phyloP scores from a whole-genome alignment of 2,113 vertebrate genomes.

The Megalops atlanticus region DNA sequence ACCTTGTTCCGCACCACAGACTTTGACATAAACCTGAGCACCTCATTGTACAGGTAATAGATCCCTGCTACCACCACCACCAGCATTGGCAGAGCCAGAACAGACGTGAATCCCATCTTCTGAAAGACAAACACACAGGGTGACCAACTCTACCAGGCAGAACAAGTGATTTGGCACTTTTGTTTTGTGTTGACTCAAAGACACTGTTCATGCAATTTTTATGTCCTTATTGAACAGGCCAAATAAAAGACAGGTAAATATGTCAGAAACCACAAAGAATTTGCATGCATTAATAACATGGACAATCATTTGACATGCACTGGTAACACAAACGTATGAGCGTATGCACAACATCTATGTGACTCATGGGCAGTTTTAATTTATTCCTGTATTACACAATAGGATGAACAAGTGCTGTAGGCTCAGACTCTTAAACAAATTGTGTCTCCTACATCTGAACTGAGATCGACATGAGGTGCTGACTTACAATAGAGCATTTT shows the following conservation, averaged over 20 bases:
- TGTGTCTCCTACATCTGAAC: background rate
- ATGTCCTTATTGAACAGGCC: too few species aligned
- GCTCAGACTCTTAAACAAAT: too few species aligned
- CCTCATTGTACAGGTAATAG: constrained; percentile 87
- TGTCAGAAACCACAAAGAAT: too few species aligned
- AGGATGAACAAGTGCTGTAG: too few species aligned
- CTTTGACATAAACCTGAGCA: constrained; percentile 83
- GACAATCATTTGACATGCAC: too few species aligned
- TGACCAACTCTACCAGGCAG: background rate
- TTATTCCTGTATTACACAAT: too few species aligned
- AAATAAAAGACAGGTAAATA: too few species aligned
- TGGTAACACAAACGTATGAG: too few species aligned
- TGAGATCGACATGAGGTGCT: background rate
- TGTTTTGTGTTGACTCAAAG: background rate
- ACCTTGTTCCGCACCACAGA: constrained; percentile 91
- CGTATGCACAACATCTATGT: too few species aligned
- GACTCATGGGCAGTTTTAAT: too few species aligned
- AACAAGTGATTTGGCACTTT: background rate
- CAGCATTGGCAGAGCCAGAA: constrained; percentile 81
- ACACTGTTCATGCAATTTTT: too few species aligned
- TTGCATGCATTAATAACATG: too few species aligned
- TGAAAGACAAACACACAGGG: constrained; percentile 41
- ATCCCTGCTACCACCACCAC: constrained; percentile 82
- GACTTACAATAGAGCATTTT: background rate
- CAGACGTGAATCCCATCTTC: constrained; percentile 77